Evolutionary conservation across 2,797 vertebrate genomes (phyloP), one percentile per base, ranked within the genome.

Genomic region (Aeoliscus strigatus): DNA sequence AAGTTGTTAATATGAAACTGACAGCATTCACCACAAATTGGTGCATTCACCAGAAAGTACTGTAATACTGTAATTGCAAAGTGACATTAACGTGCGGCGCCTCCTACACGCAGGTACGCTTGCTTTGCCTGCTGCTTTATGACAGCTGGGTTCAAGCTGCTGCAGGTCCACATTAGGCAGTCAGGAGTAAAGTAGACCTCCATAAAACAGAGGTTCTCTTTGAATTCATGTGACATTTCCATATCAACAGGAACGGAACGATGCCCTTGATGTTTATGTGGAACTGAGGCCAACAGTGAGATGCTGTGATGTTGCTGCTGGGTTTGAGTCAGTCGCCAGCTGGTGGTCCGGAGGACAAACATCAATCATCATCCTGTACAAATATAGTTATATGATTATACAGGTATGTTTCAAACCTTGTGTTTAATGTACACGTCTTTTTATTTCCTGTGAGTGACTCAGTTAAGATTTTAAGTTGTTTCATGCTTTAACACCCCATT

Each of bases 181-280:
- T 39, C 31, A 18, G 25, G 36, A 31, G 45, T 34, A 50, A 60
- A 66, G 66, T 47, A 54, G 39, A 40, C 53, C 75, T 66, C 50
- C 68, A 75, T 69, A 76, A 70, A 77, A 75, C 51, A 68, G 24
- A 71, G 45, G 70, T 56, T 40, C 33, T 53, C 54, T 80, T 76
- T 78, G 60, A 78, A 78, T 73, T 14, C 40, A 69, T 39, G 56
- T 67, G 78, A 77, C 74, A 76, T 78, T 78, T 81, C 72, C 65
- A 65, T 67, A 67, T 77, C 71, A 73, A 66, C 63, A 12, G 64
- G 64, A 72, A 75, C 55, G 57, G 72, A 76, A 77, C 41, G 48
- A 13, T 15, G 37, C 17, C 49, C 70, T 77, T 79, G 66, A 77
- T 76, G 51, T 62, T 66, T 45, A 57, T 69, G 71, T 74, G 69